Conservation (phyloP, 2,888 invertebrate genomes). For the Nymphalis urticae region DNA sequence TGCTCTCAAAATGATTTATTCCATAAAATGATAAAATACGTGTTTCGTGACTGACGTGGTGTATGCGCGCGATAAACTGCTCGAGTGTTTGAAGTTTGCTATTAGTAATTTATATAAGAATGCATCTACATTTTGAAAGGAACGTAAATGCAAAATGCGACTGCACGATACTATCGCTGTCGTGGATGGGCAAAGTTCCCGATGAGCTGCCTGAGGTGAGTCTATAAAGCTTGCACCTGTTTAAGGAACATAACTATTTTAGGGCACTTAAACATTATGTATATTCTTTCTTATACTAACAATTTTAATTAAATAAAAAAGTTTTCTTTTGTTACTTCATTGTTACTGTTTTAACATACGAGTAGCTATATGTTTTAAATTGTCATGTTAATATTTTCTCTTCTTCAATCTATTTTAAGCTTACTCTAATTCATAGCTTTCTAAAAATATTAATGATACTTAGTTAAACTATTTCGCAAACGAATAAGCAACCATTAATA, state of each 20-base stretch:
- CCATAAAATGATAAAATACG: slow-evolving; percentile 51
- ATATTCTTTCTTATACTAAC: no score
- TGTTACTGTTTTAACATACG: no score
- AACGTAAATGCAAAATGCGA: slow-evolving; percentile 96
- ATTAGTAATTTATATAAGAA: slow-evolving; percentile 68
- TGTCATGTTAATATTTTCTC: no score
- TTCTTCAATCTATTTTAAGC: no score
- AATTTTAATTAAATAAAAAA: no score
- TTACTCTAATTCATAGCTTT: no score
- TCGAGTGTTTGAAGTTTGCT: slow-evolving; percentile 42
- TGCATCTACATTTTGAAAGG: slow-evolving; percentile 98
- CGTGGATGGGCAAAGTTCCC: slow-evolving; percentile 99
- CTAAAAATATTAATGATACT: background rate
- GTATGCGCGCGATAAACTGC: slow-evolving; percentile 42
- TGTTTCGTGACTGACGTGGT: slow-evolving; percentile 27
- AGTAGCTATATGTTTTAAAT: no score
- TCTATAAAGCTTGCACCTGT: slow-evolving; percentile 24
- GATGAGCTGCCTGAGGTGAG: slow-evolving; percentile 96
- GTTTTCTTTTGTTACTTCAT: no score
- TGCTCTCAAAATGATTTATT: slow-evolving; percentile 31
- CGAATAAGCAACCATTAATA: slow-evolving; percentile 35
- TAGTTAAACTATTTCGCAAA: slow-evolving; percentile 27
- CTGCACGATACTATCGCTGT: slow-evolving; percentile 95
- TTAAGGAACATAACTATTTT: background rate
- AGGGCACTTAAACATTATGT: background rate